Evolutionary conservation across 2,797 vertebrate species (phyloP).

Genomic region (Microchirus variegatus): DNA sequence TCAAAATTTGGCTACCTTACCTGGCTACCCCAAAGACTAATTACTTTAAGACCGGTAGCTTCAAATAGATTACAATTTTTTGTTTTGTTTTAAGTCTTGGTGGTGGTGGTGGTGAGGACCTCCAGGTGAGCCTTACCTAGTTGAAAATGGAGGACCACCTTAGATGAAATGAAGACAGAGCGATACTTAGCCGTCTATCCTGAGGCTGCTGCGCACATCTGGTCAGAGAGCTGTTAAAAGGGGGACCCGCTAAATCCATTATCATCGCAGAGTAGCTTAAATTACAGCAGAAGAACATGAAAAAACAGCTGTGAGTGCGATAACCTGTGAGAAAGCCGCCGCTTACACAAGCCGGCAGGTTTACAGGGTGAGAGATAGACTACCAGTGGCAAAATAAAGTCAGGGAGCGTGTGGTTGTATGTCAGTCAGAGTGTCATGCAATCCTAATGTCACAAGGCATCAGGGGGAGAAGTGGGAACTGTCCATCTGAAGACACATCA

Average conservation of each 20-base stretch:
- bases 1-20: neutral
- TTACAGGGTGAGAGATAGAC: slow-evolving; percentile 77
- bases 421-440: slow-evolving; percentile 60
- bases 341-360: slow-evolving; percentile 57
- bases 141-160: slow-evolving; percentile 53
- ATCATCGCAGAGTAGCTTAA: slow-evolving; percentile 61
- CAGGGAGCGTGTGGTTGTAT: slow-evolving; percentile 47
- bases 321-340: slow-evolving; percentile 72
- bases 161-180: slow-evolving; percentile 55
- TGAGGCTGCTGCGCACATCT: slow-evolving; percentile 68
- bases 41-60: neutral
- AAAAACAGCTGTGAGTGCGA: slow-evolving; percentile 67
- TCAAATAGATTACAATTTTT: no score
- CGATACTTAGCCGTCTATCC: slow-evolving; percentile 43
- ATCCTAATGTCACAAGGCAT: slow-evolving; percentile 60
- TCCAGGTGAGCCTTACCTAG: slow-evolving; percentile 51
- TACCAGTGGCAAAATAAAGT: slow-evolving; percentile 65
- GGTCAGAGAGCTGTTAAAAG: slow-evolving; percentile 53
- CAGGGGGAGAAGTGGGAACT: slow-evolving; percentile 17
- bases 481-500: slow-evolving; percentile 25
- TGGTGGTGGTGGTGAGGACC: slow-evolving; percentile 17
- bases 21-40: neutral
- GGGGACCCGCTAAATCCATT: slow-evolving; percentile 72
- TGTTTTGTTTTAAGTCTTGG: no score
- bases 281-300: slow-evolving; percentile 63